Evolutionary conservation across 1,140 invertebrate species (phyloP), one percentile per base, ranked within the genome.

Genomic region (Drosophila navojoa): DNA sequence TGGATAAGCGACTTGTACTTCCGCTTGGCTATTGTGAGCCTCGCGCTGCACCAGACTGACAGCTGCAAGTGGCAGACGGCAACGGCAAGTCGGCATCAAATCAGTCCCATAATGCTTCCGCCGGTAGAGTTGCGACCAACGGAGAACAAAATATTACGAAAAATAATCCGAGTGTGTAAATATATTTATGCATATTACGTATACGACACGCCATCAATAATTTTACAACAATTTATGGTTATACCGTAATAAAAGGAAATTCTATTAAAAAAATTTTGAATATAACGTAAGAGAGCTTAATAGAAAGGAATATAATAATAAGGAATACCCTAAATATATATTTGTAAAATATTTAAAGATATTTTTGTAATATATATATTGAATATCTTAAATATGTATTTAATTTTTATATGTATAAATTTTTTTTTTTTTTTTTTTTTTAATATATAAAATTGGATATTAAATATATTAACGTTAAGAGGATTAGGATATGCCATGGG

Each of bases 1-100:
- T 50, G 76, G 78, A 71, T 87, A 85, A 85, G 76, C 84, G 81
- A 77, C 81, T 64, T 84, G 45, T 66, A 85, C 84, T 84, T 84
- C 81, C 81, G 78, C 66, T 63, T 47, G 47, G 47, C 62, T 32
- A 71, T 71, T 71, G 70, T 67, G 45, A 16, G 6, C 29, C 63
- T 13, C 42, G 13, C 40, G 11, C 52, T 62, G 59, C 47, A 22
- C 45, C 47, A 44, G 44, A 67, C 69, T 67, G 71, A 66, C 81
- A 82, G 71, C 81, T 87, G 82, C 81, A 87, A 54, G 68, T 87
- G 82, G 75, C 81, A 76, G 82, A 38, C 35, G 35, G 38, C 60
- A 52, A 38, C 35, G 35, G 38, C 60, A 52, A 49, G 32, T 38
- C 9, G 63, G 19, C 57, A 68, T 57, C 57, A 86, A 85, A 85